Conservation (phyloP, 2,888 invertebrate species). For the Lasius fuliginosus region DNA sequence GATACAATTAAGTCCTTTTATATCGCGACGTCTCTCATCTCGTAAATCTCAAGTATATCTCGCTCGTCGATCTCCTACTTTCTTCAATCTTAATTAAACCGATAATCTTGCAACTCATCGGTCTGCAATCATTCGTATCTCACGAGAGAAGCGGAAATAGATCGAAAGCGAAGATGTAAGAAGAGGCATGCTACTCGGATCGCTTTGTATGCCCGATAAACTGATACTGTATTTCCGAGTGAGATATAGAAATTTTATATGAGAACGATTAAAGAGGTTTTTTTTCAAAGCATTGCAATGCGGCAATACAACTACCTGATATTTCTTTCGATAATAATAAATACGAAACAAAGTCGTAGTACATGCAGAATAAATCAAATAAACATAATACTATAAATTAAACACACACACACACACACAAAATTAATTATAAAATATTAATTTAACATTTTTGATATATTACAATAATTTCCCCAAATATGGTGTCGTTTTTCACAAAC, state of each 20-base stretch:
- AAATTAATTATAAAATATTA: not conserved
- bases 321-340: not conserved
- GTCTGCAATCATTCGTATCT: not conserved
- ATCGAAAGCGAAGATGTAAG: constrained; percentile 17
- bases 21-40: constrained; percentile 1
- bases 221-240: constrained; percentile 2
- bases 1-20: constrained; percentile 15
- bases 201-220: not conserved
- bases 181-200: not conserved
- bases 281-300: not conserved
- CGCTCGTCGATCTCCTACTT: constrained; percentile 48
- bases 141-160: not conserved
- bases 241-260: constrained; percentile 12
- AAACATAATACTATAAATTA: not conserved
- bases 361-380: not conserved
- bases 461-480: not conserved
- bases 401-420: not conserved
- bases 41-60: constrained; percentile 41
- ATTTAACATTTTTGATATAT: not conserved
- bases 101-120: constrained; percentile 49
- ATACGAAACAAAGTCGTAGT: not conserved
- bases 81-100: constrained; percentile 56
- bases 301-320: not conserved
- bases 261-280: not conserved
- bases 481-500: not conserved